Evolutionary conservation across 2,797 vertebrate species (phyloP), one percentile per base, ranked within the genome.

Genomic region (Arrhamphus sclerolepis): DNA sequence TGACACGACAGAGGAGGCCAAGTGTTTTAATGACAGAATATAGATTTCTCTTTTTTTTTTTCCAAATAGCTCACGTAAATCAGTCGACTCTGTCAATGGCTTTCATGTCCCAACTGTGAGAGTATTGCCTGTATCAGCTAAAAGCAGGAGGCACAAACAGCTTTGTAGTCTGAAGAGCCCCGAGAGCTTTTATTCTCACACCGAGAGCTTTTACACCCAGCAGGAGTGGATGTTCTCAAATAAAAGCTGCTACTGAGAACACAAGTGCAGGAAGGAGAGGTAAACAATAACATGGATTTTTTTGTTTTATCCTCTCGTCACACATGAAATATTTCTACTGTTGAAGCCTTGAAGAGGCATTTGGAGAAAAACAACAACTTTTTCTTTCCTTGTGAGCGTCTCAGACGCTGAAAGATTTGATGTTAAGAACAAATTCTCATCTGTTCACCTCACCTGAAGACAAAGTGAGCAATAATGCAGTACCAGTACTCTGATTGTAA

Each of bases 41-140:
- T 88, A 77, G 87, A 91, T 89, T 78, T 87, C 5, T 43, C n/a
- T 24, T 61, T 58, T n/a, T n/a, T n/a, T n/a, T n/a, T n/a, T n/a
- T n/a, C n/a, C n/a, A n/a, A n/a, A n/a, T n/a, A 89, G 73, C 69
- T 63, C 31, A 62, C 56, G 18, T 87, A 83, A 89, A 90, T 90
- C 89, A 83, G 52, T 50, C 31, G 21, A 77, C 63, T 52, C 54
- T 38, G 43, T 74, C 85, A 70, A 77, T 83, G 73, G 29, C 54
- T 72, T 75, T 61, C 55, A 54, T 65, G 71, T 81, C 46, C 48
- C 29, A 47, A 70, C 66, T 51, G 49, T 40, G 64, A 41, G 54
- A 72, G 72, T 62, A 59, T 65, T 70, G 31, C 51, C 13, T 62
- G 24, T 63, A 70, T 78, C 74, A 70, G 69, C 72, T 55, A 7